Conservation (phyloP, 2,888 invertebrate species). For the Leucophenga montana region DNA sequence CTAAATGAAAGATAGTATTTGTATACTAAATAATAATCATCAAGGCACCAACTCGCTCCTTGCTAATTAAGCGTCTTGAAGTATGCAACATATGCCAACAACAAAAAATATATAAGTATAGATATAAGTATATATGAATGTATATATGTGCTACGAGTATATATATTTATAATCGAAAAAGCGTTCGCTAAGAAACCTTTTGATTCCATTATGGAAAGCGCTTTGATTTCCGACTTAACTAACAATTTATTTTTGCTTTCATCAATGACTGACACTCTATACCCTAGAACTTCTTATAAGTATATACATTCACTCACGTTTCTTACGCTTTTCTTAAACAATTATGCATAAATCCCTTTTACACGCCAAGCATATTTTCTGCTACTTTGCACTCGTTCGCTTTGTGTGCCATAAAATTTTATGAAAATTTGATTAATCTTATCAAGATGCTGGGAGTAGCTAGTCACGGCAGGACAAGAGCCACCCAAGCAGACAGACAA, state of each 20-base stretch:
- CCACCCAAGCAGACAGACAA: conserved; percentile 19
- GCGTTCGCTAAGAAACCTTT: conserved; percentile 25
- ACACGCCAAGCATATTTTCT: conserved; percentile 65
- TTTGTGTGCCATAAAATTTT: conserved; percentile 58
- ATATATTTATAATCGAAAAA: background rate
- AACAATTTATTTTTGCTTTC: conserved; percentile 14
- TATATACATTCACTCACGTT: conserved; percentile 25
- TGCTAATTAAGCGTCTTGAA: conserved; percentile 17
- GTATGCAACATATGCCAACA: conserved; percentile 8
- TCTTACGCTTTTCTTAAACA: conserved; percentile 63
- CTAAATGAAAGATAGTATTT: background rate
- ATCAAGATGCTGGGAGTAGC: conserved; percentile 61
- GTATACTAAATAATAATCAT: too few relatives aligned
- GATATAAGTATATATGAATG: too few relatives aligned
- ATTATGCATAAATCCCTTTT: conserved; percentile 68
- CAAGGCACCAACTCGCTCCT: too few relatives aligned
- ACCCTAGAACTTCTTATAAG: background rate
- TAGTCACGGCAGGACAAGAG: conserved; percentile 34
- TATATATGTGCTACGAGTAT: too few relatives aligned
- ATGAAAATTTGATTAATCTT: conserved; percentile 74
- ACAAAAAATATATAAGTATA: background rate
- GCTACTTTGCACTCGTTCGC: conserved; percentile 50
- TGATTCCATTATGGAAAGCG: background rate
- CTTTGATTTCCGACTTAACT: conserved; percentile 13
- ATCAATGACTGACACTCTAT: conserved; percentile 4